These are phyloP conservation scores for Odontophorus gujanensis DNA, from an alignment of 2,113 vertebrate genomes.

Conservation along the genomic window DNA sequence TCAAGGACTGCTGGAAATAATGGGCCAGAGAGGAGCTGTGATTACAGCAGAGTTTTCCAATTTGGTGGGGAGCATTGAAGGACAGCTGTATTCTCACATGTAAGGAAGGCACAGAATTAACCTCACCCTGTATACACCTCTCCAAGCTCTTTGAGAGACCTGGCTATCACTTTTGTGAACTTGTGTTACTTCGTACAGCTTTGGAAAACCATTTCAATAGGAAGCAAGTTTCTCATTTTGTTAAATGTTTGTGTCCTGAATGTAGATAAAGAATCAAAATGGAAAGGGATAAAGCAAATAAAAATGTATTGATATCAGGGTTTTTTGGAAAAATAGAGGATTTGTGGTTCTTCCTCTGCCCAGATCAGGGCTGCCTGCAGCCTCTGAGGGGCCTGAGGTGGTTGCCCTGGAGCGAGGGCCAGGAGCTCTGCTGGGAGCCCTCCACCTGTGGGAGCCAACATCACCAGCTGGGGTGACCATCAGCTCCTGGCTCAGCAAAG, in stretches of 20 bases:
- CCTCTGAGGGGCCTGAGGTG: background rate
- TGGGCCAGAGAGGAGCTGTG: background rate
- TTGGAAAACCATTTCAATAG: background rate
- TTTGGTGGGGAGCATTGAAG: background rate
- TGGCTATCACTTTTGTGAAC: background rate
- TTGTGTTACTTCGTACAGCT: background rate
- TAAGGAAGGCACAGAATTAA: background rate
- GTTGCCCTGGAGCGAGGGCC: background rate
- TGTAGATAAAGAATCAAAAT: background rate
- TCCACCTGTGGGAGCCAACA: background rate
- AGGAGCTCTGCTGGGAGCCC: background rate
- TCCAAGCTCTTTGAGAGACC: background rate
- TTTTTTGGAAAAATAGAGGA: background rate
- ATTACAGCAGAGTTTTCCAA: background rate
- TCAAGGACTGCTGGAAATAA: background rate
- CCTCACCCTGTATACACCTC: fast-evolving
- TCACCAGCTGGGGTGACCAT: background rate
- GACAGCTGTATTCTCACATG: background rate
- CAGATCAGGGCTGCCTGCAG: background rate
- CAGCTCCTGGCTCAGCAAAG: background rate
- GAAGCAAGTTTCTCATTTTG: background rate
- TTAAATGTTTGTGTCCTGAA: background rate
- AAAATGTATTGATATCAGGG: no score
- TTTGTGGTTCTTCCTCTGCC: background rate
- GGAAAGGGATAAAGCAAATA: background rate